phyloP scores from a whole-genome alignment of 2,888 invertebrate genomes.

The Hanleya hanleyi region DNA sequence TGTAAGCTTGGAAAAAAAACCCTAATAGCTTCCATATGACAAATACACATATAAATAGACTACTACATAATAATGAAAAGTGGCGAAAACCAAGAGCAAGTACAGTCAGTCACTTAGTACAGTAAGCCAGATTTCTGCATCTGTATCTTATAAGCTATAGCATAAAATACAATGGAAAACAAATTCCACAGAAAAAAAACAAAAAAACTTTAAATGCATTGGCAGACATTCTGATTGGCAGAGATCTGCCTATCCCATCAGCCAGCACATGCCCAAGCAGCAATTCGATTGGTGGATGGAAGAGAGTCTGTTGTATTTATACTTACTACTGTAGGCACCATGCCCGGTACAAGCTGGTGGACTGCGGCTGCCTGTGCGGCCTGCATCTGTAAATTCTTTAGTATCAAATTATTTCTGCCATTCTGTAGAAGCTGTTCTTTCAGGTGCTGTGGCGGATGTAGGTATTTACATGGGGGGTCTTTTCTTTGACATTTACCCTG shows the following conservation, averaged over 20 bases:
- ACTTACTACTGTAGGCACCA: constrained; percentile 62
- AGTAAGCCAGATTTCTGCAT: too few species aligned
- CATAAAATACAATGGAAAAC: too few species aligned
- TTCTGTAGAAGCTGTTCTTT: constrained; percentile 99
- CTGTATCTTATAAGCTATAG: too few species aligned
- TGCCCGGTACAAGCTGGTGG: constrained; percentile 50
- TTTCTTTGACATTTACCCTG: constrained; percentile 99
- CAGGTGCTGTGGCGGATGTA: constrained; percentile 99
- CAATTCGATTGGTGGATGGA: not conserved
- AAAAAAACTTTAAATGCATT: too few species aligned
- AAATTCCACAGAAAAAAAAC: too few species aligned
- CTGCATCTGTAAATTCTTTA: constrained; percentile 86
- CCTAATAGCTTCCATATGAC: too few species aligned
- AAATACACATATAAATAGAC: too few species aligned
- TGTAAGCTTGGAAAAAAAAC: too few species aligned
- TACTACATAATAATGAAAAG: too few species aligned
- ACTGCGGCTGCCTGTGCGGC: constrained; percentile 52
- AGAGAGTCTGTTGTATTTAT: not conserved
- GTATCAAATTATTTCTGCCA: constrained; percentile 98
- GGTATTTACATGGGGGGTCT: constrained; percentile 99
- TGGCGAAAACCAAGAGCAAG: too few species aligned
- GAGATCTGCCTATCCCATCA: not conserved
- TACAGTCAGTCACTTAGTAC: too few species aligned
- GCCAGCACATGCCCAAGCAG: not conserved
- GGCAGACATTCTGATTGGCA: too few species aligned